These are phyloP conservation scores for Pristionchus entomophagus DNA, from an alignment of 2,888 invertebrate genomes.

Conservation along the genomic window DNA sequence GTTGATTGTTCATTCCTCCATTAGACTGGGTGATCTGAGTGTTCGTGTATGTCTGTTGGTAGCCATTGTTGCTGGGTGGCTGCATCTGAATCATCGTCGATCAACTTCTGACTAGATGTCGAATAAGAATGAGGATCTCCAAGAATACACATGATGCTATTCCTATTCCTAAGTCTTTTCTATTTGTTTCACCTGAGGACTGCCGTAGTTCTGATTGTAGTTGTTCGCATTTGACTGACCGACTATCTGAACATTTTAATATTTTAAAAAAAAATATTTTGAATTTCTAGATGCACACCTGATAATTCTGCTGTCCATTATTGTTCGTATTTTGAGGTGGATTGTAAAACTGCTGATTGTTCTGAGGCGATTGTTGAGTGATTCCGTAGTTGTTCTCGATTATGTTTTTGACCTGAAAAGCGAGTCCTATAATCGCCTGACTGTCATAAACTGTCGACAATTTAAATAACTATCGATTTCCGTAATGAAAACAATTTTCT, in stretches of 20 bases:
- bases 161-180: too few species aligned
- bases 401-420: conserved; percentile 51
- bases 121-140: too few species aligned
- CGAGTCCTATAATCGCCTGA: too few species aligned
- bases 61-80: neutral
- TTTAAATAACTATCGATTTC: neutral
- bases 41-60: conserved; percentile 1
- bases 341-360: conserved; percentile 25
- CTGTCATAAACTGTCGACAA: too few species aligned
- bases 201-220: conserved; percentile 4
- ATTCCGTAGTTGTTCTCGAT: conserved; percentile 57
- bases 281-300: neutral
- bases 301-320: conserved; percentile 19
- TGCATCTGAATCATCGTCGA: neutral
- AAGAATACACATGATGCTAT: too few species aligned
- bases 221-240: conserved; percentile 5
- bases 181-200: neutral
- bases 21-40: neutral
- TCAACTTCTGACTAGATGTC: neutral
- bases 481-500: neutral
- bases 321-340: neutral
- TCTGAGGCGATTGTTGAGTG: conserved; percentile 16
- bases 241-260: neutral
- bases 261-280: neutral
- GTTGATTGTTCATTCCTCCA: conserved; percentile 31